phyloP scores from a whole-genome alignment of 2,113 vertebrate species.

The Campylorhamphus procurvoides region DNA sequence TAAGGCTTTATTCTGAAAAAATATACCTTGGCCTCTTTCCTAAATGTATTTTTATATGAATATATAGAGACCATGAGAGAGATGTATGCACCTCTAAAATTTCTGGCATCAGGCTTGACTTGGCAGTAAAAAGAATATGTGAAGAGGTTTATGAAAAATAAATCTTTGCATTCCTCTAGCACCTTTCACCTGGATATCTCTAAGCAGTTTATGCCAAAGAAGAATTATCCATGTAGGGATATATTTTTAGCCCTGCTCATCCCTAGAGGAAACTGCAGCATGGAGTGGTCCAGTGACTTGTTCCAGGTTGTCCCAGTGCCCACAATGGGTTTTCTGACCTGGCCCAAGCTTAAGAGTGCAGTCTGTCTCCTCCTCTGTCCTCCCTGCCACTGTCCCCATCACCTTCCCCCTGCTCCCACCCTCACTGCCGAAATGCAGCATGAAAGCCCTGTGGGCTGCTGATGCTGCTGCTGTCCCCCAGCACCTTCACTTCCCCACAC shows the following conservation, averaged over 20 bases:
- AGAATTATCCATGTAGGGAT: not conserved
- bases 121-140: not conserved
- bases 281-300: not conserved
- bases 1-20: not conserved
- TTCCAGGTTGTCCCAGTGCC: not conserved
- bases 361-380: not conserved
- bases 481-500: not conserved
- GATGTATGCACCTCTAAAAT: not conserved
- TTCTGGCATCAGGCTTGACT: slow-evolving; percentile 13
- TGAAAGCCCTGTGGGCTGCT: not conserved
- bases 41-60: not conserved
- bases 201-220: not conserved
- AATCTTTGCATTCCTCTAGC: not conserved
- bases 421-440: fast-evolving
- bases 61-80: not conserved
- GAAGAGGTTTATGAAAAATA: slow-evolving; percentile 9
- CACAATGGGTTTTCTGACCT: not conserved
- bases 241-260: not conserved
- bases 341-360: not conserved
- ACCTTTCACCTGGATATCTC: slow-evolving; percentile 23
- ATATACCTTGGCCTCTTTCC: not conserved
- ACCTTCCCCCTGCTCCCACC: not conserved
- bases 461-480: not conserved
- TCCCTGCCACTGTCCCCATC: fast-evolving
- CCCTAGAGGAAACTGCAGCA: not conserved